Evolutionary conservation across 2,888 invertebrate species (phyloP).

Genomic region (Drosophila multiciliata): DNA sequence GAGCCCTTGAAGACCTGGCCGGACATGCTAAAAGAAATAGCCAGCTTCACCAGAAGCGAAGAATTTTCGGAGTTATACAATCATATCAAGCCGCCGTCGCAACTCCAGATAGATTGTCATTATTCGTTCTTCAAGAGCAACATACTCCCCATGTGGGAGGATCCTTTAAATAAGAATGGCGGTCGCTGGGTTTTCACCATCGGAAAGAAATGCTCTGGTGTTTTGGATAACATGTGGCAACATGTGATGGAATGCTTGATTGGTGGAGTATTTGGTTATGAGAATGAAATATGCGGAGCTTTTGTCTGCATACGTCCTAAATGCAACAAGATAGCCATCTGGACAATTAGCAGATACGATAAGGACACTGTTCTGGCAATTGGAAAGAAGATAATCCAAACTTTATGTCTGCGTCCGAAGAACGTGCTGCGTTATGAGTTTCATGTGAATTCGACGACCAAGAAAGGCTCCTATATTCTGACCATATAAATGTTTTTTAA

Average conservation of each 20-base stretch:
- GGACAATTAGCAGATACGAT: not conserved
- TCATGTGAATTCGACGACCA: not conserved
- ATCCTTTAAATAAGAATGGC: not conserved
- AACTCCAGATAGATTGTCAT: not conserved
- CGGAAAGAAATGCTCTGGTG: not conserved
- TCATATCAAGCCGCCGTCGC: not conserved
- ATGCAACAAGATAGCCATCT: not conserved
- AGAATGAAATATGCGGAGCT: constrained; percentile 6
- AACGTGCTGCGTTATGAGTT: not conserved
- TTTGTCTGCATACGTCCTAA: not conserved
- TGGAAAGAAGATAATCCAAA: not conserved
- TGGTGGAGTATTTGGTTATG: not conserved
- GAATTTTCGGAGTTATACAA: not conserved
- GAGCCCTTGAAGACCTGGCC: not conserved
- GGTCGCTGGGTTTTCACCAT: constrained; percentile 5
- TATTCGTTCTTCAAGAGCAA: constrained; percentile 5
- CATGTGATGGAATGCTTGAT: not conserved
- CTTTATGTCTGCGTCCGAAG: not conserved
- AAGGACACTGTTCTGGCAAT: not conserved
- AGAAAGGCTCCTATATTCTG: too few species aligned
- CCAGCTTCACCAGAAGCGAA: not conserved
- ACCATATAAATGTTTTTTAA: not conserved
- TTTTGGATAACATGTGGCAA: not conserved
- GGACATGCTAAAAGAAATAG: not conserved
- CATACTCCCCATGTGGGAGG: constrained; percentile 12